phyloP scores from a whole-genome alignment of 2,888 invertebrate species.

The Troglohyphantes excavatus region DNA sequence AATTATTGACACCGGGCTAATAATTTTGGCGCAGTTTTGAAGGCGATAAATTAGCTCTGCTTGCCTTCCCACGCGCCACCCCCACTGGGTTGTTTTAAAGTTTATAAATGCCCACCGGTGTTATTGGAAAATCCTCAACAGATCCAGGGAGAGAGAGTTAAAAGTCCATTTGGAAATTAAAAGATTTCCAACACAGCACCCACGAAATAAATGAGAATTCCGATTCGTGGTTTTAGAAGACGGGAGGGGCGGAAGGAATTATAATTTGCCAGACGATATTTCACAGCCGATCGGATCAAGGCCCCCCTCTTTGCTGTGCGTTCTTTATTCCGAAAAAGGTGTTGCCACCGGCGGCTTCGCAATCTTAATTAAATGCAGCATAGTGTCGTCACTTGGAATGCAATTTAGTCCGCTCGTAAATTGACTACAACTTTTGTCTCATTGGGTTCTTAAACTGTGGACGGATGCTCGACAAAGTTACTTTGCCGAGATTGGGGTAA shows the following conservation, averaged over 20 bases:
- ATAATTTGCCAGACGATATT: conserved; percentile 73
- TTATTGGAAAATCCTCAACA: conserved; percentile 60
- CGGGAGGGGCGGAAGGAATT: conserved; percentile 18
- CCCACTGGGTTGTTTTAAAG: conserved; percentile 73
- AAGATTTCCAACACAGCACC: conserved; percentile 19
- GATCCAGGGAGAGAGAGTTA: conserved; percentile 30
- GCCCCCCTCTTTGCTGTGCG: not conserved
- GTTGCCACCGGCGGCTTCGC: conserved; percentile 32
- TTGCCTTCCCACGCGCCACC: conserved; percentile 34
- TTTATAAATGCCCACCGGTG: conserved; percentile 76
- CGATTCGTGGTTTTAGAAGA: conserved; percentile 43
- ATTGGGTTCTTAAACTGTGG: conserved; percentile 44
- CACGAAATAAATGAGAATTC: conserved; percentile 54
- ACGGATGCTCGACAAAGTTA: conserved; percentile 8
- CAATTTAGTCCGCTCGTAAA: conserved; percentile 65
- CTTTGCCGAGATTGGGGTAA: conserved; percentile 38
- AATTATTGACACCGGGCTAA: conserved; percentile 71
- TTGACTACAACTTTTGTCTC: conserved; percentile 71
- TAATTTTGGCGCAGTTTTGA: conserved; percentile 78
- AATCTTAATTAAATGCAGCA: conserved; percentile 63
- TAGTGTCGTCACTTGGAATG: conserved; percentile 31
- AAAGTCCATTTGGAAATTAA: conserved; percentile 72
- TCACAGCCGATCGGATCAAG: conserved; percentile 70
- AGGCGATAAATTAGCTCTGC: conserved; percentile 74
- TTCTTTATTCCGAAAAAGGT: conserved; percentile 21